Evolutionary conservation across 2,113 vertebrate species (phyloP), one percentile per base, ranked within the genome.

Genomic region (Smithornis capensis): DNA sequence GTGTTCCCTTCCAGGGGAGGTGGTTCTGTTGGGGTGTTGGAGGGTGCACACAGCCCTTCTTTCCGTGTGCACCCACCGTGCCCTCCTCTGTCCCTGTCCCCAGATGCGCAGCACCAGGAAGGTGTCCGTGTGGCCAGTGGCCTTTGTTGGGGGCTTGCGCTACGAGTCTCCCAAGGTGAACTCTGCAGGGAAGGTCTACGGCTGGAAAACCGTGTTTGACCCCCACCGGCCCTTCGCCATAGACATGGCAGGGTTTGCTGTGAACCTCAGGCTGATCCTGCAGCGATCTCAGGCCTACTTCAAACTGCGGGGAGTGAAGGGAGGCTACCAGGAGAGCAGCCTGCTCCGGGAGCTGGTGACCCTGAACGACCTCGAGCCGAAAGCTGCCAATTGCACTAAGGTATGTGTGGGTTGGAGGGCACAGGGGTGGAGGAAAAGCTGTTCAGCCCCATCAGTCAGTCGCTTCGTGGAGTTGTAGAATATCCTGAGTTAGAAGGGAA

Each of bases 351-450:
- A 99, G 81, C 98, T 99, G 3, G 99, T 99, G 83, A 99, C 99
- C 64, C 98, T 99, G 93, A 98, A 95, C 2, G 99, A 99, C 97
- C 98, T 99, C 40, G 99, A 99, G 97, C 99, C 99, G 27, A 99
- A 99, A 98, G 99, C 99, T 49, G 99, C 99, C 97, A 99, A 99
- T 94, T 99, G 99, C 98, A 99, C 99, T 97, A 99, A 99, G 99
- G 99, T 99, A 98, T 4, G 3, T 0, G 0, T 1, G 57, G 37
- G 8, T 0, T 14, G 7, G 9, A 27, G 69, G 44, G 8, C 23
- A 0, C 6, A 9, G 13, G 40, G 27, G 3, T 7, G 45, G 64
- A 14, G 14, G 24, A 19, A 25, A 42, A 1, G 3, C 2, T 3
- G 0, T 12, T 4, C 37, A 37, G 19, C 9, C 4, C 10, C 23